Conservation (phyloP, 2,888 invertebrate genomes). For the Morinoia aosen region DNA sequence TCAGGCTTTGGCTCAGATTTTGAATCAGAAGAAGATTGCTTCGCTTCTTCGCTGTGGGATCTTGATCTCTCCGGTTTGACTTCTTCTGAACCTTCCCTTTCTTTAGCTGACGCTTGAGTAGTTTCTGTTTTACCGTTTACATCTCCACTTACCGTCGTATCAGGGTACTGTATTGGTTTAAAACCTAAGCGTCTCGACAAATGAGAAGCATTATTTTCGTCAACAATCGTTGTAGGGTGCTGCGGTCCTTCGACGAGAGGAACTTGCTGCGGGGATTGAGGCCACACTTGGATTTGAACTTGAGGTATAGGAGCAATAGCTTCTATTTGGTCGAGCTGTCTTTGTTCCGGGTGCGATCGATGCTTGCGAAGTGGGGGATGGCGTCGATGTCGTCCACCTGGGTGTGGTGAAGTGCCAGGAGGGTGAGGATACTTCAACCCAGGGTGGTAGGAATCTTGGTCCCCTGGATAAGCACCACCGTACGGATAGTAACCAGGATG, state of each 20-base stretch:
- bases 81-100: neutral
- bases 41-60: constrained; percentile 36
- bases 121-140: neutral
- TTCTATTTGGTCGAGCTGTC: constrained; percentile 44
- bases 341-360: constrained; percentile 27
- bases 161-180: constrained; percentile 64
- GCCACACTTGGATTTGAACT: neutral
- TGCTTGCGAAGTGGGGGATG: constrained; percentile 31
- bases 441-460: neutral
- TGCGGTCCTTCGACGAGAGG: neutral
- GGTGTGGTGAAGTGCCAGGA: neutral
- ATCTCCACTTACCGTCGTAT: neutral
- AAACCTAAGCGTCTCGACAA: constrained; percentile 64
- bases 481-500: constrained; percentile 48
- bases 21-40: constrained; percentile 33
- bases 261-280: constrained; percentile 6
- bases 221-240: constrained; percentile 59
- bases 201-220: constrained; percentile 61
- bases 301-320: neutral
- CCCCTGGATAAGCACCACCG: constrained; percentile 2
- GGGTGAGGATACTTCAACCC: neutral
- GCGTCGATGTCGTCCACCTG: constrained; percentile 13
- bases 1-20: constrained; percentile 8
- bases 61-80: constrained; percentile 38
- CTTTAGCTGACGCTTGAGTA: neutral